Base-by-base conservation (phyloP, 1,140 invertebrate species). In the Lepidurus arcticus region DNA sequence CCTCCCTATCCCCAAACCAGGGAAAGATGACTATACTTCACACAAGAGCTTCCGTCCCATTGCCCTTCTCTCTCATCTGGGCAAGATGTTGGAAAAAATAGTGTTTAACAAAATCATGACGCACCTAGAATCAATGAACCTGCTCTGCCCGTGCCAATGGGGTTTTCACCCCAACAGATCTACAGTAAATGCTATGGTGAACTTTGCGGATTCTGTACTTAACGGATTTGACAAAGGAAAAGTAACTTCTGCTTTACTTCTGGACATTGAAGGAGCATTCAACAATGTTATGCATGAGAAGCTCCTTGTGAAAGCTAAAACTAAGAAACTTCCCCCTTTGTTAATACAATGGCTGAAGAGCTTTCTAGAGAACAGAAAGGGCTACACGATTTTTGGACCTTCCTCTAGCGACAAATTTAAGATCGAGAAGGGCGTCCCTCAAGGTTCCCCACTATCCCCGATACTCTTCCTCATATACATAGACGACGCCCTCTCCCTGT, bases 41-140 rank as follows among this genome's bases (percentile, higher is more conserved):
- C 9, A n/a, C 75, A 76, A 44, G 42, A n/a, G 42, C n/a, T 76
- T 44, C 42, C n/a, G 75, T 1, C 75, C 75, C 9, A 76, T 76
- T 26, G 42, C 75, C n/a, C 75, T 76, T n/a, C 21, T 76, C 9
- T 44, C 42, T 16, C n/a, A 42, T 7, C 34, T 76, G n/a, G 44
- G 75, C n/a, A 76, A 76, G 34, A 42, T 26, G n/a, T 6, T 76
- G 21, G 75, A 76, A 76, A 76, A 76, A 76, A n/a, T 42, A 7
- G n/a, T 76, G 11, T 16, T 6, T n/a, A 4, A 2, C 10, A 42
- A 44, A 9, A 76, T 76, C 42, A 76, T 2, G 21, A 21, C 21
- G 16, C 75, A 76, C 34, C 75, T 76, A 42, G 75, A 76, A 42
- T 26, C 21, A 1, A n/a, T n/a, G n/a, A n/a, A n/a, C n/a, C n/a